Conservation (phyloP, 2,113 vertebrate species). For the Rhynchomys soricoides region DNA sequence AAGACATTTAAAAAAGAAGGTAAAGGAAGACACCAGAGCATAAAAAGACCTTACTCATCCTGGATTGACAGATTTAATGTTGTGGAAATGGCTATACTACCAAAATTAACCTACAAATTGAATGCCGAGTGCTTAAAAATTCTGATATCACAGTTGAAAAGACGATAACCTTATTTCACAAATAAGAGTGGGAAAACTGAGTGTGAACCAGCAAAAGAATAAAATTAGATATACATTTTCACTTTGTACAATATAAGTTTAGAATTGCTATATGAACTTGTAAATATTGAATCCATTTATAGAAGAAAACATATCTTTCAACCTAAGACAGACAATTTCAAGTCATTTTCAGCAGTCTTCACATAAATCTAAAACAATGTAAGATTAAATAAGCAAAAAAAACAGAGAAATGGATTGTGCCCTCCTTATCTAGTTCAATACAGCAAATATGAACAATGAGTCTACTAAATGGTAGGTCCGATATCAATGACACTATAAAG, state of each 20-base stretch:
- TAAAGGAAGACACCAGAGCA: neutral
- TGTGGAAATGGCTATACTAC: neutral
- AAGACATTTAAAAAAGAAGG: neutral
- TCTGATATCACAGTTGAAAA: neutral
- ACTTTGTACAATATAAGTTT: neutral
- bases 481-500: neutral
- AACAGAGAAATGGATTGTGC: neutral
- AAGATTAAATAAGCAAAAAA: constrained; percentile 23
- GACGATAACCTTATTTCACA: neutral
- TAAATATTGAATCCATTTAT: neutral
- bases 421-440: neutral
- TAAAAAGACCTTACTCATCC: neutral
- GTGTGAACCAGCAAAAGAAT: neutral
- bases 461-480: neutral
- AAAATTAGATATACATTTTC: neutral
- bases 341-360: neutral
- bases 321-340: neutral
- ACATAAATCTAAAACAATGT: neutral
- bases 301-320: neutral
- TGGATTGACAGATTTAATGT: neutral
- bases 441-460: neutral
- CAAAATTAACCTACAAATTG: neutral
- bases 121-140: neutral
- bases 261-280: neutral
- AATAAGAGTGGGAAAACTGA: too few relatives aligned